Evolutionary conservation across 2,113 vertebrate genomes (phyloP).

Genomic region (Leucoraja erinaceus): DNA sequence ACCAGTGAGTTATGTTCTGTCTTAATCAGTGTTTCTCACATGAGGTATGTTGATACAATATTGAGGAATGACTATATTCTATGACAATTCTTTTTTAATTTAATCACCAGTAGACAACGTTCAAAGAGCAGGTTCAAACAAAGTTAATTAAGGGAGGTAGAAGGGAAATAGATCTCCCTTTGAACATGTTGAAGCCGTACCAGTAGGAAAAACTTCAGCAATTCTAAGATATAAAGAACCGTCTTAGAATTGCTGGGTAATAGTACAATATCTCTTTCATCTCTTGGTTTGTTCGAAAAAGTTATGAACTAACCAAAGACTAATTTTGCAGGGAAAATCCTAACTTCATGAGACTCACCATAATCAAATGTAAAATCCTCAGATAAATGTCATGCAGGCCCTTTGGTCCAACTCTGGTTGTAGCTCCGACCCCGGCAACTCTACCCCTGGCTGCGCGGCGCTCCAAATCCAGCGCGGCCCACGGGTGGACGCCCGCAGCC

Average conservation of each 20-base stretch:
- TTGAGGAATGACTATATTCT: not conserved
- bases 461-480: too few species aligned
- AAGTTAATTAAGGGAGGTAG: not conserved
- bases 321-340: not conserved
- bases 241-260: not conserved
- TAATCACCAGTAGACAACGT: not conserved
- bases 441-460: too few species aligned
- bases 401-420: too few species aligned
- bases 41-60: not conserved
- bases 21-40: not conserved
- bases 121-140: not conserved
- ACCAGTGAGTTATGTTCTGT: not conserved
- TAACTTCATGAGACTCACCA: not conserved
- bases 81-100: not conserved
- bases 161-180: not conserved
- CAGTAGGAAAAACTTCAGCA: not conserved
- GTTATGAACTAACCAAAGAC: not conserved
- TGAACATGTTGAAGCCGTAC: not conserved
- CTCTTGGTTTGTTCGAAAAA: not conserved
- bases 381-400: not conserved
- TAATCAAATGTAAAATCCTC: not conserved
- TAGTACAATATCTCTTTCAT: not conserved
- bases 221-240: not conserved
- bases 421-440: too few species aligned
- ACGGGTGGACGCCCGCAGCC: too few species aligned